Evolutionary conservation across 2,797 vertebrate species (phyloP), one percentile per base, ranked within the genome.

Genomic region (Allobates femoralis): DNA sequence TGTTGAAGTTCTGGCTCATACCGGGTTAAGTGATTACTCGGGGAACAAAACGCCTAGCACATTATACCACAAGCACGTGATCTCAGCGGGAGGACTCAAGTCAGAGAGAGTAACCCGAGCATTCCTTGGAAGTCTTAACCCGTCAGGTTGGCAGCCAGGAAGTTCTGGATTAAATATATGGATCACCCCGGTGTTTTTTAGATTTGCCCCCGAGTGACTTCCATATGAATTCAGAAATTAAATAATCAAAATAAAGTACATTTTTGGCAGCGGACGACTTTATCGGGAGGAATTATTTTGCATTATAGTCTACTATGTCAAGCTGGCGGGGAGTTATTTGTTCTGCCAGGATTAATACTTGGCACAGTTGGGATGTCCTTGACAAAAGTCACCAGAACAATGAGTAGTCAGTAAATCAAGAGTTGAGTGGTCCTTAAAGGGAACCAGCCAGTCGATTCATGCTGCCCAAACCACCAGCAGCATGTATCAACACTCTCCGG

Each of bases 1-100:
- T 34, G 18, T 18, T 3, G 14, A 71, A 8, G 30, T 58, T 34
- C 30, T 34, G 3, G 30, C 15, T 62, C 19, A 2, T 67, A 28
- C 15, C 16, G 69, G 37, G 81, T 62, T 83, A 74, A 75, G 12
- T 7, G 32, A 3, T 10, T 15, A 71, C 21, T 37, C 28, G 46
- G 37, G 37, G 83, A 55, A 55, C 18, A 50, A n/a, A n/a, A n/a
- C 50, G 51, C 55, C 77, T 67, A 19, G 12, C 58, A 67, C 83
- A 85, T 53, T 85, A 46, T 19, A 62, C 74, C 30, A 5, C 58
- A 66, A 66, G 21, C 30, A 55, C 32, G 23, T 51, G 58, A 78
- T 46, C 58, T 78, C 74, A 77, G 83, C 74, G 21, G 83, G 83
- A 78, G 74, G 37, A 26, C 46, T 67, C 51, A 46, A 75, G 21